A percentile compares a stretch with the other conserved stretches of the same genome.
phyloP scores from a whole-genome alignment of 2,113 vertebrate species.

The Bambusicola thoracicus region DNA sequence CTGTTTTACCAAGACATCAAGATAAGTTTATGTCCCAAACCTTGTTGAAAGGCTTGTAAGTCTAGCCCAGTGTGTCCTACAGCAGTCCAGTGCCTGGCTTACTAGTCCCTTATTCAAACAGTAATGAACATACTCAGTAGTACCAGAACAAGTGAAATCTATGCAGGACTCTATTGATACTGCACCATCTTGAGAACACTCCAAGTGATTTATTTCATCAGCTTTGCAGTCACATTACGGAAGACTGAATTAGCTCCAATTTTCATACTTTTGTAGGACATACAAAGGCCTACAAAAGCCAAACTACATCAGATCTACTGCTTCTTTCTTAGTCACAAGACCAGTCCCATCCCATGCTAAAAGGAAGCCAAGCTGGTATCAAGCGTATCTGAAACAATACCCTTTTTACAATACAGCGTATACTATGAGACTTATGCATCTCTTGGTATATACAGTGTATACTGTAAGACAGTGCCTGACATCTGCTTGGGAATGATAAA shows the following conservation, averaged over 20 bases:
- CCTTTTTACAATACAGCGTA: neutral
- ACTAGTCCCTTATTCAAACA: neutral
- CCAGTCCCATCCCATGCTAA: neutral
- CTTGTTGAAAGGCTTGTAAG: neutral
- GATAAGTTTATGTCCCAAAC: neutral
- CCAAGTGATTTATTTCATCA: neutral
- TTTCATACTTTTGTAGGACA: neutral
- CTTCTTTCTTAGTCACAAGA: neutral
- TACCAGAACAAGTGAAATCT: neutral
- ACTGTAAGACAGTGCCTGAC: neutral
- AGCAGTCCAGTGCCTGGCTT: neutral
- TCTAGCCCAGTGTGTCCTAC: neutral
- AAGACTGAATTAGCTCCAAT: neutral
- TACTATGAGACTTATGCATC: neutral
- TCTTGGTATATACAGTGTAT: too few relatives aligned
- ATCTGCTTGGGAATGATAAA: neutral
- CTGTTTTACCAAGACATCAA: neutral
- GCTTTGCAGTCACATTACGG: neutral
- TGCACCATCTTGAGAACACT: rapidly evolving
- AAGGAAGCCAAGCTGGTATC: neutral
- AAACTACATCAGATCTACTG: neutral
- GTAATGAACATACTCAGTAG: neutral
- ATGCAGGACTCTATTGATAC: neutral
- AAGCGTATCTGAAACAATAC: neutral
- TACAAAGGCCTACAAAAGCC: neutral